Conservation (phyloP, 2,797 vertebrate genomes). For the Helarctos malayanus region DNA sequence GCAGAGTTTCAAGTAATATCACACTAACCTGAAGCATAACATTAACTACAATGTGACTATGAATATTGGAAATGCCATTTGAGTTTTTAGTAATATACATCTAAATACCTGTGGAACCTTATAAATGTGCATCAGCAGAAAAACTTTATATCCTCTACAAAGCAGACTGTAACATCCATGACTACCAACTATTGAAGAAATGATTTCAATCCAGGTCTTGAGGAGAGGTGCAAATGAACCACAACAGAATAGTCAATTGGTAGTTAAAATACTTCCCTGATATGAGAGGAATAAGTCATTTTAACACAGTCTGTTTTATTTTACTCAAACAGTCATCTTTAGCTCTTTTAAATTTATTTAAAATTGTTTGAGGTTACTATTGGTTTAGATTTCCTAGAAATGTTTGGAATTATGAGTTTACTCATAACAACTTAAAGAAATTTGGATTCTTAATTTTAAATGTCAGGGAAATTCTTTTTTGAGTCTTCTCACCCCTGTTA, state of each 20-base stretch:
- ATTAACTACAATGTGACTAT: background rate
- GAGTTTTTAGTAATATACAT: background rate
- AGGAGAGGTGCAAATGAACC: background rate
- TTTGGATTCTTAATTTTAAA: conserved; percentile 65
- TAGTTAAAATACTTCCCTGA: background rate
- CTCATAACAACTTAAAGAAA: conserved; percentile 25
- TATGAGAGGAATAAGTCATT: background rate
- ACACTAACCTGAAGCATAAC: background rate
- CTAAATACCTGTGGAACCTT: background rate
- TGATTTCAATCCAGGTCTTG: background rate
- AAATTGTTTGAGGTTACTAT: background rate
- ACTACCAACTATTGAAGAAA: background rate
- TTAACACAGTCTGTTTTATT: background rate
- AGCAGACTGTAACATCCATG: background rate
- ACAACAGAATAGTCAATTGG: background rate
- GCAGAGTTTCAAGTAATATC: background rate
- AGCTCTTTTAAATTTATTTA: background rate
- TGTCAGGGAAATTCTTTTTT: conserved; percentile 58
- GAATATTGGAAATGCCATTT: background rate
- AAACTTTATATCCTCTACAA: background rate
- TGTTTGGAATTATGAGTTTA: background rate
- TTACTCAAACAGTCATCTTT: background rate
- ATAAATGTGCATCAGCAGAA: background rate
- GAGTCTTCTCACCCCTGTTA: conserved; percentile 71
- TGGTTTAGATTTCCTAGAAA: conserved; percentile 16